Conservation (phyloP, 2,113 vertebrate species). For the Callochromis pleurospilus region DNA sequence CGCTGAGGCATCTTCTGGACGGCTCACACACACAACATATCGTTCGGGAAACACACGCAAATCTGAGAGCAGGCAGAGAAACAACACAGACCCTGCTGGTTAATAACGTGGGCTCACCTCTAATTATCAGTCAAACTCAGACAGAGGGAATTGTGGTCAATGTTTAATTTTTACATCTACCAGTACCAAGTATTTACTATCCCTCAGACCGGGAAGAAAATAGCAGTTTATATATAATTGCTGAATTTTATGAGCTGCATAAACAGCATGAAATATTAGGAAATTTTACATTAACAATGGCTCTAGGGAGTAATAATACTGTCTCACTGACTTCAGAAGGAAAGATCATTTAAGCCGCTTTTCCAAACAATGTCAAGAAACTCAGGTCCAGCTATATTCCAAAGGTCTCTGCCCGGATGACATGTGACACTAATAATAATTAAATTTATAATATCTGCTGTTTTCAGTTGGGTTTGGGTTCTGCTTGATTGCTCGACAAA, state of each 20-base stretch:
- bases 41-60: conserved; percentile 86
- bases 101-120: conserved; percentile 49
- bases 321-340: conserved; percentile 12
- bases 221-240: conserved; percentile 33
- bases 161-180: conserved; percentile 32
- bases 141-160: conserved; percentile 42
- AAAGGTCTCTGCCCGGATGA: background rate
- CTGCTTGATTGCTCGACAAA: background rate
- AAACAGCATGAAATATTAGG: conserved; percentile 34
- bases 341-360: background rate
- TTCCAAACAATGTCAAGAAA: background rate
- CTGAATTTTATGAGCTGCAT: conserved; percentile 40
- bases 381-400: background rate
- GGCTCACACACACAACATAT: conserved; percentile 84
- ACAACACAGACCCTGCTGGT: conserved; percentile 45
- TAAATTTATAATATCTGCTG: background rate
- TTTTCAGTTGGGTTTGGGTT: background rate
- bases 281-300: conserved; percentile 16
- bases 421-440: background rate
- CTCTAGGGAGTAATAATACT: background rate
- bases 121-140: conserved; percentile 44
- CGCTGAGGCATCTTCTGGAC: conserved; percentile 66
- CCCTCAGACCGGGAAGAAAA: conserved; percentile 32
- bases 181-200: conserved; percentile 44
- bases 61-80: conserved; percentile 65